Evolutionary conservation across 1,140 invertebrate species (phyloP).

Genomic region (Octopus bimaculoides): DNA sequence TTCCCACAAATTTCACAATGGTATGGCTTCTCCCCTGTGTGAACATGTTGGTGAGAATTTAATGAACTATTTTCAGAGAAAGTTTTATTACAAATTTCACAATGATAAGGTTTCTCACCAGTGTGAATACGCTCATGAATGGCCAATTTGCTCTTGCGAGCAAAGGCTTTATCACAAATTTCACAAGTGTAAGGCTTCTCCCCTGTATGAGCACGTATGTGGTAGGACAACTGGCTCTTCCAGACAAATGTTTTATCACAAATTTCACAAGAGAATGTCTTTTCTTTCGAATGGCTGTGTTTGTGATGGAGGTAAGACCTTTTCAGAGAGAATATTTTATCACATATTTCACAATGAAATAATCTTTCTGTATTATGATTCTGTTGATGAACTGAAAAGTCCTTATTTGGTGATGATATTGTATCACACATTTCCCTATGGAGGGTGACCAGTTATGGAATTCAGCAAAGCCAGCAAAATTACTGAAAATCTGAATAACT

Average conservation of each 20-base stretch:
- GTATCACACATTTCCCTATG: slow-evolving; percentile 25
- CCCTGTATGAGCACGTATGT: slow-evolving; percentile 18
- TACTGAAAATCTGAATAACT: too few relatives aligned
- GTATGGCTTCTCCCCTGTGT: slow-evolving; percentile 18
- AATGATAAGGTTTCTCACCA: slow-evolving; percentile 22
- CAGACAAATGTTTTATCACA: too few relatives aligned
- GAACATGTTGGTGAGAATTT: slow-evolving; percentile 11
- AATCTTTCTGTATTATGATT: background rate
- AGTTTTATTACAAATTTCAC: slow-evolving; percentile 20
- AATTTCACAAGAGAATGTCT: too few relatives aligned
- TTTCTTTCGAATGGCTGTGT: too few relatives aligned
- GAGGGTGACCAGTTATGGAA: too few relatives aligned
- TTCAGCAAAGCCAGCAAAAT: too few relatives aligned
- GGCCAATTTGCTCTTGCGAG: slow-evolving; percentile 5
- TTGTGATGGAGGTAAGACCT: too few relatives aligned
- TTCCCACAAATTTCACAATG: slow-evolving; percentile 19
- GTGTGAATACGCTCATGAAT: slow-evolving; percentile 21
- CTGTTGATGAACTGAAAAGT: background rate
- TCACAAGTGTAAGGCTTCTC: slow-evolving; percentile 20
- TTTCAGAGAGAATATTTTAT: too few relatives aligned
- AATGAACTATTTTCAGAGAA: slow-evolving; percentile 17
- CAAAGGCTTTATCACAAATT: slow-evolving; percentile 20
- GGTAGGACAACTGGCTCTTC: background rate
- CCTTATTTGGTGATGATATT: background rate
- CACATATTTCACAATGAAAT: background rate